Evolutionary conservation across 2,888 invertebrate genomes (phyloP).

Genomic region (Venustoraphidia nigricollis): DNA sequence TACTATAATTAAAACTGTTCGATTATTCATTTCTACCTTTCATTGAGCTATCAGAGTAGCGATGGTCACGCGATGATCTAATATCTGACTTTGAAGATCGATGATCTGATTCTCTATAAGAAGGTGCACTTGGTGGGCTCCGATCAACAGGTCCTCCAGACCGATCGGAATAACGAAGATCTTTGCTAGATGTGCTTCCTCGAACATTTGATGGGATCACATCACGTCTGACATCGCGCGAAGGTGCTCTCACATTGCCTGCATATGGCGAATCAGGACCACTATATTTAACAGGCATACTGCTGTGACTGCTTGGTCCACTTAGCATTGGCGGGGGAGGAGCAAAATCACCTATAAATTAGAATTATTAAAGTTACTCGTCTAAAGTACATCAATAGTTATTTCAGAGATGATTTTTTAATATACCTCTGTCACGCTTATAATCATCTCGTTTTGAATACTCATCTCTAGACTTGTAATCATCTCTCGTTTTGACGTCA

Average conservation of each 20-base stretch:
- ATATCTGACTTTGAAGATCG: constrained; percentile 16
- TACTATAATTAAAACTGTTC: neutral
- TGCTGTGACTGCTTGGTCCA: neutral
- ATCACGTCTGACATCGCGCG: neutral
- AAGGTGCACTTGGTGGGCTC: constrained; percentile 16
- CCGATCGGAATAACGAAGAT: constrained; percentile 17
- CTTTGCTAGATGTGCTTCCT: constrained; percentile 12
- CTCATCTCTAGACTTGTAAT: neutral
- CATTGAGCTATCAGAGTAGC: constrained; percentile 20
- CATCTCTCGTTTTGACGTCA: neutral
- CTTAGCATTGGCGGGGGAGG: constrained; percentile 2
- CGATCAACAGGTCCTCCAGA: constrained; percentile 15
- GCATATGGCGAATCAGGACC: neutral
- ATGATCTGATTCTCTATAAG: constrained; percentile 15
- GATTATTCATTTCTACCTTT: constrained; percentile 7
- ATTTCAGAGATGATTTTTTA: too few relatives aligned
- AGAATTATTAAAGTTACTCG: too few relatives aligned
- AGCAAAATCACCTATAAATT: neutral
- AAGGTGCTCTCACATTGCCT: neutral
- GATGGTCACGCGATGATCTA: constrained; percentile 23
- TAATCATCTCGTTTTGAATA: constrained; percentile 1
- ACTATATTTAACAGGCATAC: neutral
- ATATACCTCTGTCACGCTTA: too few relatives aligned
- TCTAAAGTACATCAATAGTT: too few relatives aligned
- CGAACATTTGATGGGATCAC: neutral